Conservation (phyloP, 2,888 invertebrate species). For the Acronicta leporina region DNA sequence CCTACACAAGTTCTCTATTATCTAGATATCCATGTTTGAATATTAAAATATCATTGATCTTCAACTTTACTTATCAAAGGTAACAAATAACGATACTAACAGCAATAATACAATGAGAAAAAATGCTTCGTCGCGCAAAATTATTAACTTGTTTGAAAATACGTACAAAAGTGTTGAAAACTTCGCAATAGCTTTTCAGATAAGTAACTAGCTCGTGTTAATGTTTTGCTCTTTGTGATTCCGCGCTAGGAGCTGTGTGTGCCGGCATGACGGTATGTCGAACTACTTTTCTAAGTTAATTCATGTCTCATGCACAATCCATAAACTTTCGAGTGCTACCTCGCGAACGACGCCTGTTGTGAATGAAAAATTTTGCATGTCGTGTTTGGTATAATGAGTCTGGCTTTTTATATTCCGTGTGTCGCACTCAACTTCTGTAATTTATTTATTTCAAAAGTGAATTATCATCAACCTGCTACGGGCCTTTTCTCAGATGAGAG, state of each 20-base stretch:
- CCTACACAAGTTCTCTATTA: no score
- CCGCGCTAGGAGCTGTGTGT: slow-evolving; percentile 66
- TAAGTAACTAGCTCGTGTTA: slow-evolving; percentile 83
- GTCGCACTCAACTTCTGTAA: not conserved
- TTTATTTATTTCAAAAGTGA: no score
- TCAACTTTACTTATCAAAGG: not conserved
- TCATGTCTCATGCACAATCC: slow-evolving; percentile 82
- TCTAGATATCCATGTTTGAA: no score
- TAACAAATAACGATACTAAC: not conserved
- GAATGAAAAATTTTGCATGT: slow-evolving; percentile 66
- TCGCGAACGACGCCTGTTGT: slow-evolving; percentile 60
- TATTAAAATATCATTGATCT: not conserved
- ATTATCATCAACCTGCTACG: no score
- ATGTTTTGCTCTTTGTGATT: slow-evolving; percentile 85
- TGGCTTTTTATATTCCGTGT: not conserved
- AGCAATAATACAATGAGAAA: slow-evolving; percentile 10
- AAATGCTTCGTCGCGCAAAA: slow-evolving; percentile 50
- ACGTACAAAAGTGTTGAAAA: slow-evolving; percentile 75
- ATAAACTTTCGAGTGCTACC: slow-evolving; percentile 76
- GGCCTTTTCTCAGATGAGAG: no score
- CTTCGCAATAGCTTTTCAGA: slow-evolving; percentile 82
- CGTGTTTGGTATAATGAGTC: slow-evolving; percentile 8
- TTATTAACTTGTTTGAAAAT: slow-evolving; percentile 74
- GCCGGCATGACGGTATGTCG: slow-evolving; percentile 72
- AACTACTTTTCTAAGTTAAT: slow-evolving; percentile 85